phyloP scores from a whole-genome alignment of 1,140 invertebrate genomes.

The Battus philenor region DNA sequence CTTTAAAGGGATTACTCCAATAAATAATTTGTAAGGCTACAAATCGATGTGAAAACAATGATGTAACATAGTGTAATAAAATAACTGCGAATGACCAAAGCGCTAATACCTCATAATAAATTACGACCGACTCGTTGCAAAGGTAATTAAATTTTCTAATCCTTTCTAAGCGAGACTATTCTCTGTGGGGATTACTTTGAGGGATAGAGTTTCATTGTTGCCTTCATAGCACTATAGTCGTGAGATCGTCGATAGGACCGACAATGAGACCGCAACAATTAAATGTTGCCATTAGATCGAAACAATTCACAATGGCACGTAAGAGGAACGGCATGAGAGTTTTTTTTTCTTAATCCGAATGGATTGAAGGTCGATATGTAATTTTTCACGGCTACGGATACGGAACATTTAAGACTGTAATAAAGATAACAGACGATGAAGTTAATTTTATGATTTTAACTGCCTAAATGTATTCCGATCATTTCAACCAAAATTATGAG shows the following conservation, averaged over 20 bases:
- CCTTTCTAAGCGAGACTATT: constrained; percentile 19
- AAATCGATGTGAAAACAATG: too few species aligned
- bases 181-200: constrained; percentile 13
- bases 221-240: constrained; percentile 26
- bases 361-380: constrained; percentile 30
- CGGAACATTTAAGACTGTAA: constrained; percentile 19
- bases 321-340: constrained; percentile 59
- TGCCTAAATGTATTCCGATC: too few species aligned
- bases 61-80: background rate
- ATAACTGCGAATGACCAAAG: background rate
- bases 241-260: constrained; percentile 47
- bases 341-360: constrained; percentile 48
- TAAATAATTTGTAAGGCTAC: too few species aligned
- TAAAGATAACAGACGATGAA: constrained; percentile 15
- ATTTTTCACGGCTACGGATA: constrained; percentile 33
- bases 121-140: background rate
- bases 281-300: constrained; percentile 49
- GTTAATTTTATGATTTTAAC: constrained; percentile 14
- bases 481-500: too few species aligned
- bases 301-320: constrained; percentile 65
- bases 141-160: constrained; percentile 18
- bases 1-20: too few species aligned
- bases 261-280: constrained; percentile 53
- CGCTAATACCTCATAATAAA: background rate
- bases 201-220: constrained; percentile 25